phyloP scores from a whole-genome alignment of 2,888 invertebrate genomes.

The Griposia aprilina region DNA sequence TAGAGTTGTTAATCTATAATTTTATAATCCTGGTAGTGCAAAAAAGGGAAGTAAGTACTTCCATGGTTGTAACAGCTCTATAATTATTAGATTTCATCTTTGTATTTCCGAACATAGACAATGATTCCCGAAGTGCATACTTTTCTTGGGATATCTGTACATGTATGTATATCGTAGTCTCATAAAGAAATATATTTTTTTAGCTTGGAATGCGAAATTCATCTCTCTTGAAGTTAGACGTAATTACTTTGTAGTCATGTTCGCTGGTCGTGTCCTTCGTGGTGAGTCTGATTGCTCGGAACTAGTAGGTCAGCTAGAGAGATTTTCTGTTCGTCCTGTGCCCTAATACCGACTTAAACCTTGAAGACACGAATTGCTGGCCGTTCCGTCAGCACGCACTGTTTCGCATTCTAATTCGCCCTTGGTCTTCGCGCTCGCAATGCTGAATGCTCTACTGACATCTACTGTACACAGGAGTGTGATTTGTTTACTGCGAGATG shows the following conservation, averaged over 20 bases:
- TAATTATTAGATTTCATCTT: background rate
- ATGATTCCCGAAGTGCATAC: background rate
- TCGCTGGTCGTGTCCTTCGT: background rate
- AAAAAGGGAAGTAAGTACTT: background rate
- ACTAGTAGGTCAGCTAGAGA: background rate
- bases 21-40: background rate
- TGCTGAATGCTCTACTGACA: background rate
- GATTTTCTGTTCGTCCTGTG: background rate
- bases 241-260: background rate
- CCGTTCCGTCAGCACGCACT: background rate
- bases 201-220: background rate
- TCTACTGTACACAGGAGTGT: background rate
- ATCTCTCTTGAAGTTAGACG: background rate
- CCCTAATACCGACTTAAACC: background rate
- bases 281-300: background rate
- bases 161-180: background rate
- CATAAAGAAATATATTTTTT: no score
- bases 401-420: background rate
- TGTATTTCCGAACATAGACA: background rate
- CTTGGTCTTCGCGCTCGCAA: background rate
- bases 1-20: background rate
- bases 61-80: background rate
- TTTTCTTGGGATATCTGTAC: background rate
- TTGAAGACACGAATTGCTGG: background rate
- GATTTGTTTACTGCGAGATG: background rate